Evolutionary conservation across 2,113 vertebrate genomes (phyloP), one percentile per base, ranked within the genome.

Genomic region (Nipponia nippon): DNA sequence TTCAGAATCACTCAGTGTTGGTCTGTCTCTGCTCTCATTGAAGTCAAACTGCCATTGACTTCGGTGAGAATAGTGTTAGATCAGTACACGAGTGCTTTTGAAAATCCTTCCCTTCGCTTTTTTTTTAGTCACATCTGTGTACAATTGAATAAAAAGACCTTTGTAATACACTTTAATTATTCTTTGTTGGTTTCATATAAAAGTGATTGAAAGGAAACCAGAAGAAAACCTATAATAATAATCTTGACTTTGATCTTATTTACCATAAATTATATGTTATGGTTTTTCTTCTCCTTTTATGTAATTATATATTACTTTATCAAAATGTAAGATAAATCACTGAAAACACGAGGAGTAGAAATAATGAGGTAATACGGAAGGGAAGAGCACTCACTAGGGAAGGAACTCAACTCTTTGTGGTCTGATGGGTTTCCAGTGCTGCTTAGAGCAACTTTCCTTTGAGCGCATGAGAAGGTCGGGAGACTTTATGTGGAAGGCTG

Each of bases 181-280:
- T 97, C 82, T 93, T 93, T 86, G 62, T 85, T 23, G 11, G 87
- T 96, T 86, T 95, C 81, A 86, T 96, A 66, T 84, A 96, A 73
- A 94, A 95, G 79, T 70, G 94, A 96, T 95, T 93, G 93, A 91
- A 87, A 95, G 75, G 84, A 93, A 96, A 97, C 81, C 29, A 94
- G 83, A 63, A 87, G 89, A 65, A 94, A 94, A 87, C 59, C 58
- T 93, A 17, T 66, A 92, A 92, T 96, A 92, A 93, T 94, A 90
- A 95, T 93, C n/a, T 46, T 34, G 18, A 38, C 91, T 97, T 95
- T 95, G 85, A 91, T 96, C 94, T 94, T 97, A 90, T 95, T 95
- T 96, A 78, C 82, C 58, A 25, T 94, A 67, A 91, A 83, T 94
- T 90, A 77, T n/a, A 89, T 53, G 59, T 85, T 77, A 50, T 67